These are phyloP conservation scores for Pithys albifrons DNA, from an alignment of 2,113 vertebrate species.

Conservation along the genomic window DNA sequence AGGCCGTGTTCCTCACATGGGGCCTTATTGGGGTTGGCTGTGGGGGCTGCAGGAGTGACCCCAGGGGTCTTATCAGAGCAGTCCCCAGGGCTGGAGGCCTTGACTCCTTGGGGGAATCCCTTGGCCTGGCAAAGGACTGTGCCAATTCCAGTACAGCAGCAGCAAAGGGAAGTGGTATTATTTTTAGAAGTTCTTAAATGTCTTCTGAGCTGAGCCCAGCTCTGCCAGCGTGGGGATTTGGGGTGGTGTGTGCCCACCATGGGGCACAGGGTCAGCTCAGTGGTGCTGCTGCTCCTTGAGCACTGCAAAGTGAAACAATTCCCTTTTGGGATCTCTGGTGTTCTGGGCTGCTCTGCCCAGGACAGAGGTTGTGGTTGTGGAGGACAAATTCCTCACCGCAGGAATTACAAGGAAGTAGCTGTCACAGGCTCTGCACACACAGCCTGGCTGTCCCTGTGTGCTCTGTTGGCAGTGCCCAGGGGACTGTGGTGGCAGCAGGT, in stretches of 20 bases:
- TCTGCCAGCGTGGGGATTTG: not conserved
- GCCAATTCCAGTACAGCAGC: not conserved
- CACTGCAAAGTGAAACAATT: not conserved
- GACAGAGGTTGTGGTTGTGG: not conserved
- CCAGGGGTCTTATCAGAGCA: not conserved
- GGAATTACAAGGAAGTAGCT: not conserved
- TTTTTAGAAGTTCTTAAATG: not conserved
- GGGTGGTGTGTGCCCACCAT: rapidly evolving
- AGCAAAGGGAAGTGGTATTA: not conserved
- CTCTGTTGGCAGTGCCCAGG: not conserved
- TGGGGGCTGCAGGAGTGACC: rapidly evolving
- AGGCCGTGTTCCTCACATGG: not conserved
- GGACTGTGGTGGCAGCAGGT: not conserved
- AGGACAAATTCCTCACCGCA: not conserved
- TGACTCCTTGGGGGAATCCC: not conserved
- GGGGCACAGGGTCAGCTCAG: not conserved
- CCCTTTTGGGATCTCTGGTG: rapidly evolving
- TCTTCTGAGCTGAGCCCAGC: not conserved
- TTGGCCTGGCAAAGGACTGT: not conserved
- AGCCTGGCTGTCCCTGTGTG: not conserved
- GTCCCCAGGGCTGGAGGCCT: rapidly evolving
- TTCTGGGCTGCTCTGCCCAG: not conserved
- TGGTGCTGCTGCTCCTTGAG: not conserved
- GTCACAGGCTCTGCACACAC: not conserved
- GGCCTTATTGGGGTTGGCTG: rapidly evolving